Conservation (phyloP, 1,140 invertebrate species). For the Drosophila paulistorum region DNA sequence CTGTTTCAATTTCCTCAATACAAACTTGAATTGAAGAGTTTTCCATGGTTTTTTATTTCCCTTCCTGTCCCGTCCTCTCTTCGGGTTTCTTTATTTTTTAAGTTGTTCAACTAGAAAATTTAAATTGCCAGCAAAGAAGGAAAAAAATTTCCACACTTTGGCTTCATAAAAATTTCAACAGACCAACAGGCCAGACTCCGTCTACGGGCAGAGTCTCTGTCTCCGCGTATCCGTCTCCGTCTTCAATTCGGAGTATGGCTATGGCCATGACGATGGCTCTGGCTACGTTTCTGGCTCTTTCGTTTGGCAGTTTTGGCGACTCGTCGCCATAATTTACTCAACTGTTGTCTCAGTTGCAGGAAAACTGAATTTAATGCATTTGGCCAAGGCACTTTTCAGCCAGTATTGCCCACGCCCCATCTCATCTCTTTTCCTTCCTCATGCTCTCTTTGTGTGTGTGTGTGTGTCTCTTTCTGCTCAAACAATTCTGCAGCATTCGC, state of each 20-base stretch:
- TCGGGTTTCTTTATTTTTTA: constrained; percentile 7
- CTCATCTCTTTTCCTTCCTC: constrained; percentile 2
- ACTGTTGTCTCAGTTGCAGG: constrained; percentile 79
- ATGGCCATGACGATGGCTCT: constrained; percentile 10
- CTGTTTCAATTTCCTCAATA: constrained; percentile 14
- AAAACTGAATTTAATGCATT: constrained; percentile 80
- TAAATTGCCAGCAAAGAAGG: constrained; percentile 18
- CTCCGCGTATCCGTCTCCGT: constrained; percentile 3
- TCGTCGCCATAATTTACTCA: constrained; percentile 78
- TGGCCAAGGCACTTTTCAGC: constrained; percentile 64
- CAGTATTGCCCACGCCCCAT: not conserved
- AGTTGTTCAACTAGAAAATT: constrained; percentile 20
- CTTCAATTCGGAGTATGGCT: constrained; percentile 10
- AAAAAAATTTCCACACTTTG: constrained; percentile 31
- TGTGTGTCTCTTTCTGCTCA: constrained; percentile 15
- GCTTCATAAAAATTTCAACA: constrained; percentile 73
- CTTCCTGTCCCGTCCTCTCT: not conserved
- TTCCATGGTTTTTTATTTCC: not conserved
- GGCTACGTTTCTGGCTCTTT: constrained; percentile 20
- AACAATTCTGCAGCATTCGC: constrained; percentile 51
- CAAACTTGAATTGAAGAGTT: constrained; percentile 2
- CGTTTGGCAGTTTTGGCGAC: constrained; percentile 45
- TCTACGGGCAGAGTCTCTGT: constrained; percentile 8
- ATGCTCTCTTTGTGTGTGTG: not conserved
- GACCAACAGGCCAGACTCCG: constrained; percentile 39